Evolutionary conservation across 1,140 invertebrate genomes (phyloP), one percentile per base, ranked within the genome.

Genomic region (Micrasema minimum): DNA sequence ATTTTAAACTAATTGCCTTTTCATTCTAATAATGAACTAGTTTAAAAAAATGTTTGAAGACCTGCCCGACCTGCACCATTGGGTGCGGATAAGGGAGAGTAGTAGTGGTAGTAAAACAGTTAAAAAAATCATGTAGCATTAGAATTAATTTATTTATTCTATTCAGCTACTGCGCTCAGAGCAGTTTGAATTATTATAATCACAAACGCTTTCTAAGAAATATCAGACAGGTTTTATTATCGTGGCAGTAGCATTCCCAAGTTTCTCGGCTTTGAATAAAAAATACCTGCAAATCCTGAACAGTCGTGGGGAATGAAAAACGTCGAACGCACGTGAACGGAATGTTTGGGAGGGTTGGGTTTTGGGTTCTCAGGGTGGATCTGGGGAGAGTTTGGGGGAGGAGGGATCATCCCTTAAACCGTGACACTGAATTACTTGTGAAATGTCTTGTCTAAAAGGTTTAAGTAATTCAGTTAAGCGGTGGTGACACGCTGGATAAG

Each of bases 251-350:
- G 55, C 55, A 41, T 59, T 41, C 55, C 37, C 37, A 43, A 59
- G 55, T 64, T 46, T 22, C 31, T 22, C 59, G n/a, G 66, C 55
- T 55, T 65, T 57, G 50, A 55, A 48, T 55, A 74, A 71, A 75
- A 74, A 74, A 64, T 61, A 66, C 67, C 67, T 70, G 74, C 61
- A 70, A 74, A 74, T 74, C 70, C 74, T 41, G 53, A 72, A 59
- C 66, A 62, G 70, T 75, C 74, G 70, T 26, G 45, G 70, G 67
- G 74, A 75, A 75, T 75, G 69, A 70, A 75, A 75, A 72, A 64
- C 64, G 61, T 72, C 69, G 66, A 71, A 69, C n/a, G 74, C 66
- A 75, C 74, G 74, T 75, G 73, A 66, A 69, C 12, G 5, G 72
- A 75, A 75, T 71, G 59, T 53, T 43, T 53, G 65, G 65, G 20